A percentile compares a stretch with the other conserved stretches of the same genome.
phyloP scores from a whole-genome alignment of 2,113 vertebrate genomes.

The Morone chrysops region DNA sequence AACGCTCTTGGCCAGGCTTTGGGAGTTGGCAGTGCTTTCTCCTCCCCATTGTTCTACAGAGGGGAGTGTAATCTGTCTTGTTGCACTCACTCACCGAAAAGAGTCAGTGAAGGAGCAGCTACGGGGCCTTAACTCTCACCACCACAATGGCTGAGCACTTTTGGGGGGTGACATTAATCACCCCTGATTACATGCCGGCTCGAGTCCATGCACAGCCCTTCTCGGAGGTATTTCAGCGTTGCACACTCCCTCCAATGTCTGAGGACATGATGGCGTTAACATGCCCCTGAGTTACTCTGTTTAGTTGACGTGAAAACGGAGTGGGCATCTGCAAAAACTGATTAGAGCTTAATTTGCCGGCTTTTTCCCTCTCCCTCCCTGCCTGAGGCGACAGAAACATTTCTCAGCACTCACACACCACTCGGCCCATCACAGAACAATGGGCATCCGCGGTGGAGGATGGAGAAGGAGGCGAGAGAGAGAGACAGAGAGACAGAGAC shows the following conservation, averaged over 20 bases:
- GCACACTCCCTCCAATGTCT: neutral
- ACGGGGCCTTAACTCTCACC: slow-evolving; percentile 20
- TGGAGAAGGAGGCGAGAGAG: slow-evolving; percentile 59
- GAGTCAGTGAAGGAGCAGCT: slow-evolving; percentile 26
- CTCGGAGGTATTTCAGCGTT: slow-evolving; percentile 28
- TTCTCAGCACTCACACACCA: slow-evolving; percentile 56
- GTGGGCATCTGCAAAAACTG: slow-evolving; percentile 20
- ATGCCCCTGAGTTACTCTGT: slow-evolving; percentile 10
- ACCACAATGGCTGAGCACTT: slow-evolving; percentile 74
- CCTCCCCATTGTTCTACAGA: slow-evolving; percentile 67
- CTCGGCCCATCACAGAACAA: slow-evolving; percentile 80
- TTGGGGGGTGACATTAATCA: slow-evolving; percentile 72
- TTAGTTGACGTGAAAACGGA: slow-evolving; percentile 22
- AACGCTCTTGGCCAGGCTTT: slow-evolving; percentile 57
- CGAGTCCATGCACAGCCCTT: slow-evolving; percentile 25
- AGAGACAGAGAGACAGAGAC: too few relatives aligned
- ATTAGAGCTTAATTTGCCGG: slow-evolving; percentile 42
- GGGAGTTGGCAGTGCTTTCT: slow-evolving; percentile 44
- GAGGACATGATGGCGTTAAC: slow-evolving; percentile 6
- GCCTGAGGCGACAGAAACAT: slow-evolving; percentile 42
- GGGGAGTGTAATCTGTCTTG: slow-evolving; percentile 67
- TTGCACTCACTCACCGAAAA: slow-evolving; percentile 51
- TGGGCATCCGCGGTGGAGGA: slow-evolving; percentile 72
- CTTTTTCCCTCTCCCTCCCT: neutral
- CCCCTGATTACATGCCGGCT: slow-evolving; percentile 54